Evolutionary conservation across 2,113 vertebrate species (phyloP).

Genomic region (Antechinus flavipes): DNA sequence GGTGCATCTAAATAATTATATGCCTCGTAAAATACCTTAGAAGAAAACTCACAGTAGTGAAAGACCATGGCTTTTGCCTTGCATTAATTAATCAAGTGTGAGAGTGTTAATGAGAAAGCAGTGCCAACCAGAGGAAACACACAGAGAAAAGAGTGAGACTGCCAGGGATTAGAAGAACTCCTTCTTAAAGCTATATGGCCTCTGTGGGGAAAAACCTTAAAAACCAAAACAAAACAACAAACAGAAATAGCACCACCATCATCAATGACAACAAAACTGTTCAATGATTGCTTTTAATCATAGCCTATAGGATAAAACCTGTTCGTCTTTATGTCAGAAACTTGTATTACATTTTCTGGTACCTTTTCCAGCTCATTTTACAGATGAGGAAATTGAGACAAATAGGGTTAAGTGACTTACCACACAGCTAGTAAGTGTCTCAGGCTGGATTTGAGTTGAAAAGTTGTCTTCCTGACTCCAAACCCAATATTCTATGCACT

Average conservation of each 20-base stretch:
- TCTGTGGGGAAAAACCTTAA: not conserved
- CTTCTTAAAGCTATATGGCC: slow-evolving; percentile 36
- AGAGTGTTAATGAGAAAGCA: slow-evolving; percentile 64
- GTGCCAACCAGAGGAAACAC: not conserved
- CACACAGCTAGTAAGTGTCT: not conserved
- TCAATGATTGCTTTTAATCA: not conserved
- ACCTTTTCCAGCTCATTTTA: not conserved
- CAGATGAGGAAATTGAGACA: not conserved
- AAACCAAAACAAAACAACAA: not conserved
- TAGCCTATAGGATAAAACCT: slow-evolving; percentile 1
- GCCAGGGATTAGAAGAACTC: not conserved
- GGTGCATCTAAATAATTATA: slow-evolving; percentile 1
- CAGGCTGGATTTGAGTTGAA: not conserved
- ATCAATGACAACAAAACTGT: not conserved
- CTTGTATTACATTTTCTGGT: not conserved
- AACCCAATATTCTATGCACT: not conserved
- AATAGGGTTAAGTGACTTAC: not conserved
- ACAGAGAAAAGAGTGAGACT: slow-evolving; percentile 45
- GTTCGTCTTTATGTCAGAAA: not conserved
- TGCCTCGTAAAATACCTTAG: slow-evolving; percentile 36
- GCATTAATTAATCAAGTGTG: slow-evolving; percentile 61
- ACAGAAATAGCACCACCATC: not conserved
- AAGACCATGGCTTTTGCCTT: slow-evolving; percentile 51
- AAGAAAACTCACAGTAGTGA: slow-evolving; percentile 23
- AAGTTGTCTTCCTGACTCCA: not conserved